phyloP scores from a whole-genome alignment of 2,797 vertebrate species.

The Mico argentatus region DNA sequence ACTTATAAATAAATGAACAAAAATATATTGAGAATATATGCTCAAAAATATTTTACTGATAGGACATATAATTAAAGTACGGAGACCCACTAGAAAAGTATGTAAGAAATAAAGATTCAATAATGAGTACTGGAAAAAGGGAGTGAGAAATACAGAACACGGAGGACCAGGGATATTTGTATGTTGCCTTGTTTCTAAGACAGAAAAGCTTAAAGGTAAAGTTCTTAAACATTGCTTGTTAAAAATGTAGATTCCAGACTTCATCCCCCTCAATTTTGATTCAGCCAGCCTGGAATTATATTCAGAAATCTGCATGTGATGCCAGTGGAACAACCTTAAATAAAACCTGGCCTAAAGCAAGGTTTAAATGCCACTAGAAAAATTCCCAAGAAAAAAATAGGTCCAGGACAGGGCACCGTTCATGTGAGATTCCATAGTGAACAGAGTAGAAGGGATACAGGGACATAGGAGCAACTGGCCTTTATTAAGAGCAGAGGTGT shows the following conservation, averaged over 20 bases:
- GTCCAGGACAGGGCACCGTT: background rate
- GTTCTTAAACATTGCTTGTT: background rate
- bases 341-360: background rate
- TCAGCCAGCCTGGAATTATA: background rate
- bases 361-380: background rate
- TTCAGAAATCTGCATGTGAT: background rate
- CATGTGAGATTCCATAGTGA: background rate
- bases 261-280: background rate
- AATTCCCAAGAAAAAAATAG: background rate
- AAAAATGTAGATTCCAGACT: background rate
- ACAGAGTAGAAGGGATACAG: background rate
- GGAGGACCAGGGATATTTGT: background rate
- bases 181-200: background rate
- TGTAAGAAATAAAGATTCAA: background rate
- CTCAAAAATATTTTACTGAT: background rate
- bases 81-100: background rate
- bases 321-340: background rate
- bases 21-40: background rate
- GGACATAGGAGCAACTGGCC: background rate
- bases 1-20: constrained; percentile 17
- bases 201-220: background rate
- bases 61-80: background rate
- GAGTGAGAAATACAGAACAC: background rate
- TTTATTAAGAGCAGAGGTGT: background rate
- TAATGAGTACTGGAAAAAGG: background rate